Percentiles rank a stretch among this genome's conserved stretches.
Evolutionary conservation across 2,888 invertebrate species (phyloP).

Genomic region (Rotaria sp.): DNA sequence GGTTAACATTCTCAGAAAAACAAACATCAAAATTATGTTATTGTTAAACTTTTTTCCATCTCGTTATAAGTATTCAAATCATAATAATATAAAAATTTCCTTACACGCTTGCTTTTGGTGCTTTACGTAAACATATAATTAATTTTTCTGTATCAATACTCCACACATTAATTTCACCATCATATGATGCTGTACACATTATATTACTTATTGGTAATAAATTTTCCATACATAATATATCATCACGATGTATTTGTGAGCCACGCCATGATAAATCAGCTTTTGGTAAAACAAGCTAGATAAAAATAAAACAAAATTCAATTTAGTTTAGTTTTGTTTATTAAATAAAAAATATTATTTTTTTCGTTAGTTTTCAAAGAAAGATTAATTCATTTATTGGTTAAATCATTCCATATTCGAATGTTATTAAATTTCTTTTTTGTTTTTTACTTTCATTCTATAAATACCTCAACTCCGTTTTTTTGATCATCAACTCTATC

Average conservation of each 20-base stretch:
- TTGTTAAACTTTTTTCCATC: no score
- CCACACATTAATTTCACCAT: constrained; percentile 54
- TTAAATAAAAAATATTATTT: no score
- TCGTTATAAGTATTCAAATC: no score
- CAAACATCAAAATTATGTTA: no score
- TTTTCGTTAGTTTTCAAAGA: constrained; percentile 45
- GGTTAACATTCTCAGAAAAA: no score
- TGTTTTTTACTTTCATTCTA: no score
- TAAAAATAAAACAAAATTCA: not conserved
- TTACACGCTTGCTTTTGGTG: constrained; percentile 42
- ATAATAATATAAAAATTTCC: no score
- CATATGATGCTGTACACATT: constrained; percentile 61
- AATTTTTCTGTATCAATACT: constrained; percentile 52
- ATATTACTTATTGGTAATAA: constrained; percentile 60
- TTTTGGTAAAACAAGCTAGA: constrained; percentile 17
- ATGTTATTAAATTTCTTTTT: not conserved
- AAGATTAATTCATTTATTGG: not conserved
- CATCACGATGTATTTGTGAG: constrained; percentile 53
- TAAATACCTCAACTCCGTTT: not conserved
- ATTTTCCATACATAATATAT: constrained; percentile 50
- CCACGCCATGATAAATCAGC: constrained; percentile 48
- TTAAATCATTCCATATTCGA: not conserved
- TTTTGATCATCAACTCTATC: not conserved
- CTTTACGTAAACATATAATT: constrained; percentile 47
- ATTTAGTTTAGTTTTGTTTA: no score